Base-by-base conservation (phyloP, 37 sponge, comb jelly and placozoan species). In the Spongilla lacustris region DNA sequence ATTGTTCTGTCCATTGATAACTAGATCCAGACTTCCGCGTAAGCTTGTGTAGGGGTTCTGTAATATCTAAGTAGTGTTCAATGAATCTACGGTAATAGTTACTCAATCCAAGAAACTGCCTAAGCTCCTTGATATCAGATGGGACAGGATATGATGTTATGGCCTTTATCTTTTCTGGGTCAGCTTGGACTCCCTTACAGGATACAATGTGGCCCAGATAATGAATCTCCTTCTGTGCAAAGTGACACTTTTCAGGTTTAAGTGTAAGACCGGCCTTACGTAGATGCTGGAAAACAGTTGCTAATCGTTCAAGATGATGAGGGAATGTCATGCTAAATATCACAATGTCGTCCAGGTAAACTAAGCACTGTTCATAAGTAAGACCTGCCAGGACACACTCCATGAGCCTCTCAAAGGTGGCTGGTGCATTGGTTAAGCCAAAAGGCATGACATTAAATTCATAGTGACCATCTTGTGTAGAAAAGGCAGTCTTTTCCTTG, bases 401-500 rank as follows among this genome's bases (percentile, higher is more conserved):
- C 75, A 83, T 74, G 9, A 74, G 25, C 33, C 76, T 73, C 76
- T 83, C 76, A 74, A 74, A 83, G 19, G 84, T 83, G 6, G 84
- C 84, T 25, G 75, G 84, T 12, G 84, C 84, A 34, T 83, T 83
- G 4, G 67, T 58, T 17, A 81, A 25, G 17, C 82, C 72, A 46
- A 81, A 79, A 19, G 71, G 80, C 80, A 82, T 71, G 24, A 69
- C 50, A 71, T 82, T 82, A 24, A 82, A 90, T 50, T 90, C 83
- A 74, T 50, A 90, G 9, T 76, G 36, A n/a, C 91, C 86, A 26
- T 85, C 34, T 2, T 71, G 72, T 28, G 91, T 90, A 70, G 66
- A 48, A 36, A 90, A 90, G 1, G 91, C 91, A 6, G 91, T 85
- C 75, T 90, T 90, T 68, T 79, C 86, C 36, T 81, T 67, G 36